Base-by-base conservation (phyloP, 2,113 vertebrate species). In the Orthonyx spaldingii region DNA sequence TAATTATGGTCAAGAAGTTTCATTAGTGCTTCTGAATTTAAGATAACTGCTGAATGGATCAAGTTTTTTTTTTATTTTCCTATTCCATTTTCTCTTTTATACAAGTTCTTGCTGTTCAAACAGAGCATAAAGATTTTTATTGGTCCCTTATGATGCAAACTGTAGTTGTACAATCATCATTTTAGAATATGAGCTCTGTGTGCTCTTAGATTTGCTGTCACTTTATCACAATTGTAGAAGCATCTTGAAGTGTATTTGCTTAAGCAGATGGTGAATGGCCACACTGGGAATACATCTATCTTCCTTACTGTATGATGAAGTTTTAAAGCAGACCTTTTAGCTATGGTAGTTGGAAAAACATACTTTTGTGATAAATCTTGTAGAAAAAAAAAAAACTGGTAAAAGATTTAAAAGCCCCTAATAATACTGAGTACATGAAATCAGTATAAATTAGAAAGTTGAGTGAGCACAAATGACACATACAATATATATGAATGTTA, bases 231-330 rank as follows among this genome's bases (percentile, higher is more conserved):
- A 90, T 80, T 95, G 83, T 84, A 78, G 88, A 97, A 97, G 69
- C 87, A 93, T 95, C 90, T 96, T 97, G 97, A 97, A 97, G 95
- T 96, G 70, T 97, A 92, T 98, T 98, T 98, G 90, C 92, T 97
- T 97, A 97, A 97, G 71, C 98, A 98, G 97, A 97, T 97, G 97
- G 97, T 90, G 94, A 95, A 98, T 97, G 87, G 69, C 77, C 69
- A 6, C 85, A 61, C 30, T 87, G 96, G 90, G 96, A 97, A 82
- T 96, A 79, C 66, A 97, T 95, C 60, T 30, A 88, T 98, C 96
- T 97, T 95, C 95, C 97, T 96, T 97, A 96, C 84, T 86, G 35
- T 97, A 97, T 96, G 92, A 94, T 94, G 90, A 95, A 97, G 77
- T 97, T 97, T 95, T 97, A 97, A 96, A 96, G 87, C 64, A 95